Conservation (phyloP, 2,113 vertebrate genomes). For the Gambusia holbrooki region DNA sequence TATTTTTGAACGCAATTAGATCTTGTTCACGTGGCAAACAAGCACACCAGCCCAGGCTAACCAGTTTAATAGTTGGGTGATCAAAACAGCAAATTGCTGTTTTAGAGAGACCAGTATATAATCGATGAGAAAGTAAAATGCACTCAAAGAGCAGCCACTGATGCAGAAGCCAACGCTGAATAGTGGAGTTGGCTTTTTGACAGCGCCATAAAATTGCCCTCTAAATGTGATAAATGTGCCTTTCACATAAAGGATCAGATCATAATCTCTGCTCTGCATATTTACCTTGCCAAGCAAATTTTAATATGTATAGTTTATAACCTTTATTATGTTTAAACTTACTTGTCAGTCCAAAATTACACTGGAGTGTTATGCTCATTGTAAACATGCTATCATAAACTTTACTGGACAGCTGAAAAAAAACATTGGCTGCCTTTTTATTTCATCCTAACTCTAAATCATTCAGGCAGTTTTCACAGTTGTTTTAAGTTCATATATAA, state of each 20-base stretch:
- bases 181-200: conserved; percentile 49
- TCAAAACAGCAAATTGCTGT: conserved; percentile 50
- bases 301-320: conserved; percentile 19
- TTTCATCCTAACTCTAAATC: neutral
- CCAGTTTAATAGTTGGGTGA: conserved; percentile 38
- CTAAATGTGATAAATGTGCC: conserved; percentile 52
- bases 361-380: neutral
- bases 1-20: conserved; percentile 28
- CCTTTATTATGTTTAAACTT: conserved; percentile 18
- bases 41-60: too few species aligned
- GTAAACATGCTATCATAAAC: conserved; percentile 11
- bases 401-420: conserved; percentile 3
- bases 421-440: conserved; percentile 1
- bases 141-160: conserved; percentile 38
- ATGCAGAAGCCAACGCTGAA: conserved; percentile 23
- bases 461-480: neutral
- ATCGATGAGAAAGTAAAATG: conserved; percentile 26
- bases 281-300: conserved; percentile 33
- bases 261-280: conserved; percentile 33
- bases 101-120: conserved; percentile 37
- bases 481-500: neutral
- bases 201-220: conserved; percentile 52
- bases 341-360: conserved; percentile 18
- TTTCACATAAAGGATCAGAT: conserved; percentile 26
- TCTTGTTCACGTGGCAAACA: conserved; percentile 3